A percentile compares a stretch with the other conserved stretches of the same genome.
Evolutionary conservation across 2,113 vertebrate species (phyloP).

Genomic region (Oenanthe oenanthe): DNA sequence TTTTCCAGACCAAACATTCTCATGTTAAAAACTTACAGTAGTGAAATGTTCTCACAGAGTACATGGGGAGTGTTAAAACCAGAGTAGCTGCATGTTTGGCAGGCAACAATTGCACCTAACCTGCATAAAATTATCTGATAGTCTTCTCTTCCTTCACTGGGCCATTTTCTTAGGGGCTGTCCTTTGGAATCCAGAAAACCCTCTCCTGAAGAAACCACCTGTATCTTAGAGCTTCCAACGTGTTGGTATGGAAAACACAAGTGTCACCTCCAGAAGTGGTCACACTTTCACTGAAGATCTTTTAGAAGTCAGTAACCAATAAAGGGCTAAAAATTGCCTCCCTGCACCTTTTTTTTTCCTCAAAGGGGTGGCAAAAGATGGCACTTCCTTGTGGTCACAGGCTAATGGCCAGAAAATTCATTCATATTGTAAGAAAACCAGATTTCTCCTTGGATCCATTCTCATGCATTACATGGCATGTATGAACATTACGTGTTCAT

Average conservation of each 20-base stretch:
- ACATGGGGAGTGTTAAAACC: background rate
- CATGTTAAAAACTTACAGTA: background rate
- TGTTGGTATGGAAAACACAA: background rate
- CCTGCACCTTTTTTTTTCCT: background rate
- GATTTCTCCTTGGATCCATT: background rate
- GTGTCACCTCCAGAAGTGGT: background rate
- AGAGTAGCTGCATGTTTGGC: background rate
- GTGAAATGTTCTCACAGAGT: background rate
- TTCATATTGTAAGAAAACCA: background rate
- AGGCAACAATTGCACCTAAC: background rate
- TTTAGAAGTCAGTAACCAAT: background rate
- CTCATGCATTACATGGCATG: background rate
- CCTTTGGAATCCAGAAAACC: background rate
- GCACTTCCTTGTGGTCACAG: background rate
- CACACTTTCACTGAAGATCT: background rate
- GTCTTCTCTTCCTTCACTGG: background rate
- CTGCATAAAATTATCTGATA: background rate
- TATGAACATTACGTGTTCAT: background rate
- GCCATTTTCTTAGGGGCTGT: background rate
- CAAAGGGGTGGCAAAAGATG: background rate
- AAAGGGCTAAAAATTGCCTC: background rate
- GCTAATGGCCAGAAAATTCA: background rate
- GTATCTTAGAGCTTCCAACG: background rate
- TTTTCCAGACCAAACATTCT: background rate
- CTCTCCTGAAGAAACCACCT: background rate